Evolutionary conservation across 2,797 vertebrate genomes (phyloP), one percentile per base, ranked within the genome.

Genomic region (Poliocrania exsul): DNA sequence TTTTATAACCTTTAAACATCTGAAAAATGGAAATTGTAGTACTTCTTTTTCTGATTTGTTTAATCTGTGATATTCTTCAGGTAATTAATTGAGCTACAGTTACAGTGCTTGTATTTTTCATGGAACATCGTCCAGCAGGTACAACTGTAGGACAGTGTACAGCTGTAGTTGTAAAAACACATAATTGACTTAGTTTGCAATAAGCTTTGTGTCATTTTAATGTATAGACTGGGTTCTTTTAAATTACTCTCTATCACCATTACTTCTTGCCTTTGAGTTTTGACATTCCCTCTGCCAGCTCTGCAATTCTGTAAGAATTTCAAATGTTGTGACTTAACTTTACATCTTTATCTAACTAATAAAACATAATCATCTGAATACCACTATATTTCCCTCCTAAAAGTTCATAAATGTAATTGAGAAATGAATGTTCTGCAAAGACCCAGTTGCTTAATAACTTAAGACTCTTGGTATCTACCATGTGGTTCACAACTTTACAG

Each of bases 91-190:
- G 56, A 93, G 69, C 37, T 61, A 70, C 25, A 58, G 13, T 92
- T 73, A 67, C 0, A 40, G 26, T 14, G 66, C 28, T 81, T 67
- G 20, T n/a, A 37, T 78, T 86, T 83, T 84, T 42, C 29, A 49
- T 35, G 14, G 31, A 44, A 78, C 12, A 16, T 6, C 38, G 28
- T 64, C 57, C 42, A 60, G 31, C 0, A 0, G 23, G 29, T 69
- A 49, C 38, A 71, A 37, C 9, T 23, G 6, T 37, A 61, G 47
- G 50, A 78, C 18, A 49, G 25, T 5, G 0, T 35, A 17, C 7
- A 81, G 16, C 53, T 88, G 38, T 78, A 86, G 61, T 29, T 61
- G 46, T 61, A 46, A 79, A 88, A 80, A 80, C 16, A 35, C 35
- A 10, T 7, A 31, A 70, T 3, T 53, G n/a, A 38, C 14, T 42